Evolutionary conservation across 2,113 vertebrate genomes (phyloP).

Genomic region (Sterrhoptilus dennistouni): DNA sequence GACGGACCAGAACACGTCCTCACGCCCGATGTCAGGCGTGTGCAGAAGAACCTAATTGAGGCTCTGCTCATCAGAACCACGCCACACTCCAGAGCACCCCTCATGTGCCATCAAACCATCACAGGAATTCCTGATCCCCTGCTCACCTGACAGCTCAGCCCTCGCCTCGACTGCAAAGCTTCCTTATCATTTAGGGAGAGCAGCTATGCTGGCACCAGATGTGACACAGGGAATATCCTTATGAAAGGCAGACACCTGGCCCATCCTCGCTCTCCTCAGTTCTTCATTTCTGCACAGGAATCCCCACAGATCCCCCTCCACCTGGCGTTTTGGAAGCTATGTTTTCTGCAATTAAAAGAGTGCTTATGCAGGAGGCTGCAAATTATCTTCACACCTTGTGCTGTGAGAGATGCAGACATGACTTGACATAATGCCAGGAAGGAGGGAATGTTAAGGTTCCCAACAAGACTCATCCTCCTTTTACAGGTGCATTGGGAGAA

Average conservation of each 20-base stretch:
- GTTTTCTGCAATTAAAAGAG: background rate
- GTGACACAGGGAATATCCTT: conserved; percentile 41
- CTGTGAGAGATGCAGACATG: background rate
- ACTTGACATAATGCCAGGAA: background rate
- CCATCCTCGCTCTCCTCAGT: background rate
- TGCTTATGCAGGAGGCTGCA: background rate
- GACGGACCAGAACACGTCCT: background rate
- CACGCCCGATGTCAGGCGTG: background rate
- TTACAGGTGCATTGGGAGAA: background rate
- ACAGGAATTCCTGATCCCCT: background rate
- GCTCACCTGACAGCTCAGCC: conserved; percentile 60
- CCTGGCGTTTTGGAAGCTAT: background rate
- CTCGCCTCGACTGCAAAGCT: conserved; percentile 1
- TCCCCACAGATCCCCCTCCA: background rate
- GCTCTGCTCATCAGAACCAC: background rate
- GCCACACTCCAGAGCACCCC: background rate
- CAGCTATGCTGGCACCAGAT: conserved; percentile 46
- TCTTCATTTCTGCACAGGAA: conserved; percentile 1
- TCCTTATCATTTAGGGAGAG: background rate
- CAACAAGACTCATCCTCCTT: background rate
- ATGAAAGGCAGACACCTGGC: conserved; percentile 46
- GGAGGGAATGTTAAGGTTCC: background rate
- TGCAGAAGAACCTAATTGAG: conserved; percentile 17
- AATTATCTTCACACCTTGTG: background rate
- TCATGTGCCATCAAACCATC: conserved; percentile 33